These are phyloP conservation scores for Acanthosoma haemorrhoidale DNA, from an alignment of 2,888 invertebrate species.

Conservation along the genomic window DNA sequence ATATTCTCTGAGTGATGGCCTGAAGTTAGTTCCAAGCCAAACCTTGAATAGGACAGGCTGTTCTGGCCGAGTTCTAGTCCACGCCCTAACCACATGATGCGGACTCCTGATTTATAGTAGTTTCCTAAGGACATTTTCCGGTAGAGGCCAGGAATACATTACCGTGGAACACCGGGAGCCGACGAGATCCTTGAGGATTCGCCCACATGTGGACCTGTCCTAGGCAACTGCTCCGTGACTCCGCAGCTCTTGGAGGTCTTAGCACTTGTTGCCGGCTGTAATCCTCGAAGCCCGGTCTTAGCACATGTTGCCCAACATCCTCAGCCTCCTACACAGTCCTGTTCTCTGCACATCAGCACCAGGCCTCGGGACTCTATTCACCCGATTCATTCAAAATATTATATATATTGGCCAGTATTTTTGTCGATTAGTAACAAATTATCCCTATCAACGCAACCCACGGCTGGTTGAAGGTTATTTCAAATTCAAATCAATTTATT, in stretches of 20 bases:
- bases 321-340: background rate
- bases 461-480: too few relatives aligned
- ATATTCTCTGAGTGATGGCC: too few relatives aligned
- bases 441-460: too few relatives aligned
- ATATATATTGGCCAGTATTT: too few relatives aligned
- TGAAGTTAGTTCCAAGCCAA: too few relatives aligned
- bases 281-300: constrained; percentile 8
- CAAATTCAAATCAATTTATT: too few relatives aligned
- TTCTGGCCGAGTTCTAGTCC: too few relatives aligned
- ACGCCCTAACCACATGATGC: background rate
- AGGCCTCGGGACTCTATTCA: too few relatives aligned
- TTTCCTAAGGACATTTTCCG: background rate
- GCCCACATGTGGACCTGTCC: constrained; percentile 9
- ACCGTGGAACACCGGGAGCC: background rate
- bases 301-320: constrained; percentile 23
- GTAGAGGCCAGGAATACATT: background rate
- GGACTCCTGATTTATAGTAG: background rate
- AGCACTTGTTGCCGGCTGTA: constrained; percentile 10
- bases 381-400: too few relatives aligned
- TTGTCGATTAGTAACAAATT: too few relatives aligned
- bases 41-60: too few relatives aligned
- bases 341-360: background rate
- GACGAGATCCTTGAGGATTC: background rate
- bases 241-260: background rate
- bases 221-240: background rate